A percentile compares a stretch with the other conserved stretches of the same genome.
These are phyloP conservation scores for Sisor rabdophorus DNA, from an alignment of 2,113 vertebrate species.

Conservation along the genomic window DNA sequence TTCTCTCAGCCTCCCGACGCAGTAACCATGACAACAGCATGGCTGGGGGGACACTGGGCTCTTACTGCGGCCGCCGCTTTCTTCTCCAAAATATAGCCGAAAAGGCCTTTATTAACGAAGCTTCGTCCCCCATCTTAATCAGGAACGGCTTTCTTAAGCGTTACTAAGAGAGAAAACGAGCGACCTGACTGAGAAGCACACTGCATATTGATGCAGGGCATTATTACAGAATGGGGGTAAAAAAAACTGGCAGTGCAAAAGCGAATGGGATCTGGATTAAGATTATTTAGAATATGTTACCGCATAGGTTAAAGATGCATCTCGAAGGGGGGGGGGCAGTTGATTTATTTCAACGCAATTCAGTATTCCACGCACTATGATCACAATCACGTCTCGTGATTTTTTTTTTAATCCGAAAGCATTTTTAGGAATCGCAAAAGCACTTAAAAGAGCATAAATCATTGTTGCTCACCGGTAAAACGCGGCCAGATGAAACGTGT, in stretches of 20 bases:
- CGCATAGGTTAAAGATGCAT: not conserved
- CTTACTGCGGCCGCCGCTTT: constrained; percentile 75
- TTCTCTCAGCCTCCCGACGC: constrained; percentile 82
- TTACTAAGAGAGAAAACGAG: constrained; percentile 22
- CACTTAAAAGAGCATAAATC: not conserved
- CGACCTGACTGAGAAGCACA: constrained; percentile 14
- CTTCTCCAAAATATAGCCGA: constrained; percentile 66
- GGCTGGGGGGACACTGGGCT: constrained; percentile 86
- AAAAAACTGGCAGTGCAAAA: constrained; percentile 35
- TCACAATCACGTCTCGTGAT: not conserved
- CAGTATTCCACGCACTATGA: constrained; percentile 6
- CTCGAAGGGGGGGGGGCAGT: not conserved
- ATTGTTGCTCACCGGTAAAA: constrained; percentile 62
- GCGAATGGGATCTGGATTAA: constrained; percentile 18
- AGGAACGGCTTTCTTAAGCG: constrained; percentile 50
- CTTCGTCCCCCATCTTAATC: constrained; percentile 59
- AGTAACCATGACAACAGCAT: constrained; percentile 99
- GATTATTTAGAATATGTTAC: not conserved
- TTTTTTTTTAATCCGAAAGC: not conserved
- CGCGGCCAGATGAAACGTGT: constrained; percentile 32
- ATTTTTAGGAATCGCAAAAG: not conserved
- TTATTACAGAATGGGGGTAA: not conserved
- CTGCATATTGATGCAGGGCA: constrained; percentile 36
- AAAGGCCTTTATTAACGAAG: constrained; percentile 61
- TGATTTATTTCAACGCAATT: not conserved